A percentile compares a stretch with the other conserved stretches of the same genome.
These are phyloP conservation scores for Ostrea denselamellosa DNA, from an alignment of 1,140 invertebrate genomes.

Conservation along the genomic window DNA sequence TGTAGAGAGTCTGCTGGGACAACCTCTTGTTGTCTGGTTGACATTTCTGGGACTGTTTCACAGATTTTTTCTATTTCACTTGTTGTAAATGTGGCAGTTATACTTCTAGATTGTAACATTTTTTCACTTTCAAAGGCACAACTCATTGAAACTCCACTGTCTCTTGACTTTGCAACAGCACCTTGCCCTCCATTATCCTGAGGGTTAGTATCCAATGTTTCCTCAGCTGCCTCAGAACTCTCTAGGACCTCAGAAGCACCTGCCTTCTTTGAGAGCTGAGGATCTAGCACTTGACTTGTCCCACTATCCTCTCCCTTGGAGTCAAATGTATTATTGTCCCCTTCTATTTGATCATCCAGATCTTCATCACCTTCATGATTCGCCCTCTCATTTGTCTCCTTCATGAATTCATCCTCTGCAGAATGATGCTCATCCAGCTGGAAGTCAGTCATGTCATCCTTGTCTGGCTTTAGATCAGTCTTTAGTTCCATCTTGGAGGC, in stretches of 20 bases:
- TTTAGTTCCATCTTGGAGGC: slow-evolving; percentile 4
- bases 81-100: not conserved
- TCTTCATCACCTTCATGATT: slow-evolving; percentile 12
- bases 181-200: not conserved
- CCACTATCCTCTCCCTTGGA: not conserved
- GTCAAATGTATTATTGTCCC: not conserved
- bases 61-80: not conserved
- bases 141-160: slow-evolving; percentile 32
- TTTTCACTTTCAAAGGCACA: not conserved
- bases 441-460: slow-evolving; percentile 23
- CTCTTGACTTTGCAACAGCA: not conserved
- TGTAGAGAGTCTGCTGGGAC: not conserved
- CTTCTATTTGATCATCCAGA: not conserved
- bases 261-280: not conserved
- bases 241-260: not conserved
- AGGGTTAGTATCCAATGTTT: not conserved
- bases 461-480: slow-evolving; percentile 19
- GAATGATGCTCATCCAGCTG: not conserved
- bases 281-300: not conserved
- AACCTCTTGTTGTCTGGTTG: not conserved
- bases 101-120: not conserved
- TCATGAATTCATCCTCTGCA: not conserved
- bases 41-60: not conserved
- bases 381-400: not conserved
- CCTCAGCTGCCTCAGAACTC: not conserved